Evolutionary conservation across 2,888 invertebrate genomes (phyloP).

Genomic region (Mesochorus sp.): DNA sequence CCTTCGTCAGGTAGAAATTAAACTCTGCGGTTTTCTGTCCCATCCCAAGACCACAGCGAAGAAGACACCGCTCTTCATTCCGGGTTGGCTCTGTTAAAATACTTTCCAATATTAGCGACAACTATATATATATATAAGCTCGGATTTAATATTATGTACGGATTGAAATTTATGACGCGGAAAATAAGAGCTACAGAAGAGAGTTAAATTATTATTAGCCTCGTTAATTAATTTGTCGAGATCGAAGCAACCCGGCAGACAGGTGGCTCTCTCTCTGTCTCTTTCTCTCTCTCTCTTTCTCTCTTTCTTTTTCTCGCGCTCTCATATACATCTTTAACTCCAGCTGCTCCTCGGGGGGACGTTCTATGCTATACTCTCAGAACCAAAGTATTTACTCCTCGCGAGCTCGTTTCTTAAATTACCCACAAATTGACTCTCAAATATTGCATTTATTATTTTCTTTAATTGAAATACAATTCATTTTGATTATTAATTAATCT

Average conservation of each 20-base stretch:
- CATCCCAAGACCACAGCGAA: slow-evolving; percentile 5
- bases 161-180: slow-evolving; percentile 54
- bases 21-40: slow-evolving; percentile 43
- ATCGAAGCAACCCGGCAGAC: slow-evolving; percentile 26
- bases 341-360: slow-evolving; percentile 8
- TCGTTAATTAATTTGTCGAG: slow-evolving; percentile 62
- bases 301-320: background rate
- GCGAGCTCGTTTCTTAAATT: background rate
- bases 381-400: slow-evolving; percentile 3
- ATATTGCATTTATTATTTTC: background rate
- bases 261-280: slow-evolving; percentile 39
- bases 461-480: no score
- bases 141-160: slow-evolving; percentile 32
- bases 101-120: slow-evolving; percentile 25
- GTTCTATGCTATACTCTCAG: background rate
- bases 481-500: no score
- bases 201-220: slow-evolving; percentile 54
- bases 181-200: slow-evolving; percentile 23
- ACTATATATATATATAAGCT: no score
- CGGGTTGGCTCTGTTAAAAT: background rate
- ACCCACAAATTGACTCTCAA: background rate
- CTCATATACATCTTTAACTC: background rate
- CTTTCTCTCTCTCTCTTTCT: background rate
- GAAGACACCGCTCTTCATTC: slow-evolving; percentile 10
- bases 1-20: slow-evolving; percentile 41